Evolutionary conservation across 2,113 vertebrate genomes (phyloP), one percentile per base, ranked within the genome.

Genomic region (Kryptolebias marmoratus): DNA sequence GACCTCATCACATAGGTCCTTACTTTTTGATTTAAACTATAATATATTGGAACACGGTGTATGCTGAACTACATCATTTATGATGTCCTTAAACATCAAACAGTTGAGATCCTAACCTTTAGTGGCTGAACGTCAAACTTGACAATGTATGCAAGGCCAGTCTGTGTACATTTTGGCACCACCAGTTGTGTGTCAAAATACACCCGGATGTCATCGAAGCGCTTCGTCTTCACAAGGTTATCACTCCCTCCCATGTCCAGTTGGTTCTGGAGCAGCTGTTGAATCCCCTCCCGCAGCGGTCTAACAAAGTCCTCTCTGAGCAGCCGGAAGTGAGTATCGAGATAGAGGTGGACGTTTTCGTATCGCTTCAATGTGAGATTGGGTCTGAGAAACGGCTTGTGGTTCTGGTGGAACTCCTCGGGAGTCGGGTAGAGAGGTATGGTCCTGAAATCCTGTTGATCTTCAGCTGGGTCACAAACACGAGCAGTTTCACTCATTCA

Each of bases 281-380:
- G 85, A 85, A 99, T 95, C 9, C 97, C 96, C 65, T 97, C 96
- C 15, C 96, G 94, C 18, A 99, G 91, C 3, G 96, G 96, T 66
- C 95, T 91, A 44, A 99, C 94, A 87, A 98, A 98, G 84, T 98
- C 97, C 87, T 98, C 97, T 84, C 97, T 91, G 73, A 99, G 88
- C 71, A 98, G 95, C n/a, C 96, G 92, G 81, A 98, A 98, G 83
- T 98, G 96, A 0, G 96, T 98, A 74, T 98, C 97, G 42, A 98
- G 93, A 86, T 97, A 99, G 82, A 95, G 1, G 10, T 89, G 91
- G 8, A 92, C 92, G 82, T 87, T 96, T 18, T 93, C 91, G 1
- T 97, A 98, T 52, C 89, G 92, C 69, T 92, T 88, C 30, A 87
- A 88, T 80, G 94, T 94, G 67, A 95, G 88, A 87, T 97, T 98